Conservation (phyloP, 2,113 vertebrate species). For the Vireo altiloquus region DNA sequence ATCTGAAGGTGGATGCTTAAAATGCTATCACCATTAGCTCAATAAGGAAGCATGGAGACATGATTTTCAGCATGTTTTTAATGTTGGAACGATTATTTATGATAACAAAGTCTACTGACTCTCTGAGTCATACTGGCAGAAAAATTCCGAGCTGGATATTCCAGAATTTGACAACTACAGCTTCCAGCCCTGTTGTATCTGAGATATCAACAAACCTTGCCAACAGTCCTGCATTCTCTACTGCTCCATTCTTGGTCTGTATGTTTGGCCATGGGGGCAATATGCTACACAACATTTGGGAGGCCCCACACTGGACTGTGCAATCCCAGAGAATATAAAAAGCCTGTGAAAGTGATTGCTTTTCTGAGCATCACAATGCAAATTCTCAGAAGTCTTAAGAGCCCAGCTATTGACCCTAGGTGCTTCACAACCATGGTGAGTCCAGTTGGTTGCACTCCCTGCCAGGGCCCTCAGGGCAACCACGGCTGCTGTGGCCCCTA, state of each 20-base stretch:
- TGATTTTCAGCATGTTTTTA: not conserved
- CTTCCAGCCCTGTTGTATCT: not conserved
- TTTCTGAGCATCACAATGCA: too few relatives aligned
- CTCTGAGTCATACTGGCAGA: not conserved
- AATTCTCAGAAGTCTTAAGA: not conserved
- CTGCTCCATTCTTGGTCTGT: not conserved
- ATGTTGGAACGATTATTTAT: not conserved
- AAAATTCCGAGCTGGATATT: not conserved
- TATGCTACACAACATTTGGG: not conserved
- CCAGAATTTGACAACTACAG: not conserved
- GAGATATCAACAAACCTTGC: not conserved
- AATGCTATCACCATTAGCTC: not conserved
- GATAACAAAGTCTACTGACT: not conserved
- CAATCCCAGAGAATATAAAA: not conserved
- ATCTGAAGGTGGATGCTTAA: not conserved
- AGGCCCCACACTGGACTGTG: not conserved
- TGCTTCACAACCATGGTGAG: not conserved
- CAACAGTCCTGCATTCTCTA: not conserved
- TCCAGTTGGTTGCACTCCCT: not conserved
- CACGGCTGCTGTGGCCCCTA: not conserved
- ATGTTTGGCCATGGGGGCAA: not conserved
- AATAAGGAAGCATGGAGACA: not conserved
- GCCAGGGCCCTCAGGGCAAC: not conserved
- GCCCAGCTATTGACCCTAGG: rapidly evolving
- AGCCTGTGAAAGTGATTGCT: not conserved